Evolutionary conservation across 2,888 invertebrate species (phyloP), one percentile per base, ranked within the genome.

Genomic region (Aphrophora alni): DNA sequence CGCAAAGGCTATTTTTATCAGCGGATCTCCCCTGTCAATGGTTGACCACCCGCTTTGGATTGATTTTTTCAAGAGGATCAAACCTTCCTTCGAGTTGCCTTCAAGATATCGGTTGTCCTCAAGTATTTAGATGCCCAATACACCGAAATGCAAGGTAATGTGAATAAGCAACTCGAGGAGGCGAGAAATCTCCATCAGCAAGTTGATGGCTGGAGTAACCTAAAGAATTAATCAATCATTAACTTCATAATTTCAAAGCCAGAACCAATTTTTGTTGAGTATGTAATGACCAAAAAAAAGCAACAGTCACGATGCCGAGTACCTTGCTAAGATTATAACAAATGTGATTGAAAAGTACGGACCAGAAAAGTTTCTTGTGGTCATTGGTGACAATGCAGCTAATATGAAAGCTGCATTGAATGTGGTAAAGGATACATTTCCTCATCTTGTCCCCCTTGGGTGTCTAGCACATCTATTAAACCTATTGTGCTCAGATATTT

Each of bases 301-400:
- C 38, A 83, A 82, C 25, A 80, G 81, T 12, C 81, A 83, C 69
- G 80, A 72, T 74, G 77, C 59, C 26, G 80, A 82, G 28, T 83
- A 81, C 73, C 73, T 83, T 73, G 38, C 77, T 17, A 27, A 81
- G 21, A 71, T 82, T 17, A 83, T 84, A 21, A 77, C 69, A 44
- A 78, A 73, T 24, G 75, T 83, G n/a, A 73, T 83, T 24, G n/a
- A n/a, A n/a, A n/a, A n/a, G n/a, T n/a, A n/a, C n/a, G n/a, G n/a
- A n/a, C n/a, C n/a, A n/a, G n/a, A 81, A 70, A 83, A 83, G 59
- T 81, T 81, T 81, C 72, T 82, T 71, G 81, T 81, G 12, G 82
- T 82, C 12, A 82, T 82, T 68, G 82, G 81, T 21, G 82, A 83
- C 69, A 81, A 83, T 77, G 81, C 81, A 21, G 74, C 81, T 21